Percentiles rank a stretch among this genome's conserved stretches.
Conservation (phyloP, 1,140 invertebrate genomes). For the Lepidurus arcticus region DNA sequence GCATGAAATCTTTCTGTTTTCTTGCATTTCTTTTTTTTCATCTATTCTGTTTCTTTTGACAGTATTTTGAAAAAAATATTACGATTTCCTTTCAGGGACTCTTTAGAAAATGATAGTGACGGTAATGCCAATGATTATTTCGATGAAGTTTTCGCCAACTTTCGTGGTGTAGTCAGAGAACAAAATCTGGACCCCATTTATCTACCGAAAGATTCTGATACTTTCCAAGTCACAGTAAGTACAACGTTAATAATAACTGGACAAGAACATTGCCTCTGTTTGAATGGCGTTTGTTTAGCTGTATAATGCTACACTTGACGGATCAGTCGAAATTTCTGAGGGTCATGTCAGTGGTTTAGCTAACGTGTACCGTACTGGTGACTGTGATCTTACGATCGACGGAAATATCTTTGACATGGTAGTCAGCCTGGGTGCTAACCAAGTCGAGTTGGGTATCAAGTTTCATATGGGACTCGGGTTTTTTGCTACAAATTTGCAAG, state of each 20-base stretch:
- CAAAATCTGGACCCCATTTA: constrained; percentile 27
- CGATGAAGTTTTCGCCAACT: constrained; percentile 27
- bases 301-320: constrained; percentile 22
- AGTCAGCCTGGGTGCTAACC: constrained; percentile 21
- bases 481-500: constrained; percentile 25
- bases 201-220: constrained; percentile 26
- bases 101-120: background rate
- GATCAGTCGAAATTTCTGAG: constrained; percentile 26
- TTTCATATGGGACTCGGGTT: background rate
- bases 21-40: background rate
- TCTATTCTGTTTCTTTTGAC: background rate
- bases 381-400: background rate
- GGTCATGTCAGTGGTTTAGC: constrained; percentile 26
- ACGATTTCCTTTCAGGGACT: background rate
- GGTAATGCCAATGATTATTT: constrained; percentile 26
- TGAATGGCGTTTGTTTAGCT: background rate
- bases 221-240: constrained; percentile 29
- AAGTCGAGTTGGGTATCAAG: constrained; percentile 27
- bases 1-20: background rate
- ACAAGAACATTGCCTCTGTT: background rate
- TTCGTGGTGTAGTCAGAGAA: constrained; percentile 22
- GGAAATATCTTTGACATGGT: background rate
- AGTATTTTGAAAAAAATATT: background rate
- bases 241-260: background rate
- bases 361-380: constrained; percentile 27